A percentile compares a stretch with the other conserved stretches of the same genome.
Conservation (phyloP, 1,140 invertebrate species). For the Bombus pascuorum region DNA sequence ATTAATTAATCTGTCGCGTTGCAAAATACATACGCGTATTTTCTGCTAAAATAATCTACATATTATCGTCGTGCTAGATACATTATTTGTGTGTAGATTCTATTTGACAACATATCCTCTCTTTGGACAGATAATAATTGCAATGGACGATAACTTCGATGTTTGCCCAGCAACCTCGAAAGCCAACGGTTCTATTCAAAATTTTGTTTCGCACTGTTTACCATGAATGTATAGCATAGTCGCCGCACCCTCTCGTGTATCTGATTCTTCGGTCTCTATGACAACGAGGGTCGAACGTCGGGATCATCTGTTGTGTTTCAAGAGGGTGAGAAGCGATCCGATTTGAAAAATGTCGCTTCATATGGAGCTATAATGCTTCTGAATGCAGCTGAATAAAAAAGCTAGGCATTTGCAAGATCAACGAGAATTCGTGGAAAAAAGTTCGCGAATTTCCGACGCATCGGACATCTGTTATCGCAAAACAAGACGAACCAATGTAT, state of each 20-base stretch:
- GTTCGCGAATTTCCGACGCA: neutral
- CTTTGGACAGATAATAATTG: neutral
- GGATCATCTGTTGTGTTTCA: neutral
- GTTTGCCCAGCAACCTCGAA: neutral
- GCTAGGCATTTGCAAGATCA: neutral
- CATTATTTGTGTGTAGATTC: neutral
- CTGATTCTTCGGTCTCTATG: slow-evolving; percentile 20
- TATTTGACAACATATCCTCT: neutral
- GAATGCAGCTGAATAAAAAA: neutral
- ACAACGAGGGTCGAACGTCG: neutral
- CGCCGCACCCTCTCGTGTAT: neutral
- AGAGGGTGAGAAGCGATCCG: neutral
- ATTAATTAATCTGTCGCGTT: too few relatives aligned
- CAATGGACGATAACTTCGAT: neutral
- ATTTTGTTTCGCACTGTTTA: neutral
- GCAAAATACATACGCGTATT: neutral
- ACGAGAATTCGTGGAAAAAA: neutral
- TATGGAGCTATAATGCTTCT: too few relatives aligned
- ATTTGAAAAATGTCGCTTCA: neutral
- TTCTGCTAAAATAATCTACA: neutral
- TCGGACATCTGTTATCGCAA: neutral
- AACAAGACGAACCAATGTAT: neutral
- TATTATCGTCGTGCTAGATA: neutral
- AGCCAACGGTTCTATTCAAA: neutral
- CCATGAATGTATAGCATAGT: neutral